These are phyloP conservation scores for Crocuta crocuta DNA, from an alignment of 2,113 vertebrate genomes.

Conservation along the genomic window DNA sequence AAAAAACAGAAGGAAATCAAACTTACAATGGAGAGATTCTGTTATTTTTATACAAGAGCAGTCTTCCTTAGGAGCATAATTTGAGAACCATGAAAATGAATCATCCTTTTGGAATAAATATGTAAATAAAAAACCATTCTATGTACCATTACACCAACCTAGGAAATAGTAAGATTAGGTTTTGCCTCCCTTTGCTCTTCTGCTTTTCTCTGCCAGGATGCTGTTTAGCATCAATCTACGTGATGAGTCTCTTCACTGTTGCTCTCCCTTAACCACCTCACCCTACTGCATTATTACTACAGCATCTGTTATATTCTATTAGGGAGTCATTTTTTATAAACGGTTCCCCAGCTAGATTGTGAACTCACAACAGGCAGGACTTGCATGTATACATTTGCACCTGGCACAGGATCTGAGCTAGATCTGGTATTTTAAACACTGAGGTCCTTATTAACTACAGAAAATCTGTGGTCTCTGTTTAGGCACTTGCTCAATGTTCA, in stretches of 20 bases:
- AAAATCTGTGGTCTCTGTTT: neutral
- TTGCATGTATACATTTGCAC: neutral
- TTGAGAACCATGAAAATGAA: constrained; percentile 1
- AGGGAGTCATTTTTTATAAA: neutral
- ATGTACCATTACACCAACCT: neutral
- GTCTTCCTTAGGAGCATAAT: neutral
- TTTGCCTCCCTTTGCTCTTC: neutral
- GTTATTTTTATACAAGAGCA: neutral
- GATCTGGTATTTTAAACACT: neutral
- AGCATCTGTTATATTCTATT: neutral
- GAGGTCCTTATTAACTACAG: neutral
- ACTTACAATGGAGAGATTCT: neutral
- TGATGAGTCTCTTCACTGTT: neutral
- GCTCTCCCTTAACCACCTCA: neutral
- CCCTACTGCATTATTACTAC: too few relatives aligned
- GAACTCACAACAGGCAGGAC: neutral
- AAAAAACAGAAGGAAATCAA: constrained; percentile 2
- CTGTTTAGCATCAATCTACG: neutral
- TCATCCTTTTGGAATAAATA: neutral
- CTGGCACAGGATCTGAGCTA: neutral
- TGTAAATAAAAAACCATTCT: neutral
- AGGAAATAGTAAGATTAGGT: neutral
- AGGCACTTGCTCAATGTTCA: neutral
- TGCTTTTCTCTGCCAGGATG: neutral
- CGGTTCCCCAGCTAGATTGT: neutral